Base-by-base conservation (phyloP, 1,140 invertebrate species). In the Meloidogyne exigua region DNA sequence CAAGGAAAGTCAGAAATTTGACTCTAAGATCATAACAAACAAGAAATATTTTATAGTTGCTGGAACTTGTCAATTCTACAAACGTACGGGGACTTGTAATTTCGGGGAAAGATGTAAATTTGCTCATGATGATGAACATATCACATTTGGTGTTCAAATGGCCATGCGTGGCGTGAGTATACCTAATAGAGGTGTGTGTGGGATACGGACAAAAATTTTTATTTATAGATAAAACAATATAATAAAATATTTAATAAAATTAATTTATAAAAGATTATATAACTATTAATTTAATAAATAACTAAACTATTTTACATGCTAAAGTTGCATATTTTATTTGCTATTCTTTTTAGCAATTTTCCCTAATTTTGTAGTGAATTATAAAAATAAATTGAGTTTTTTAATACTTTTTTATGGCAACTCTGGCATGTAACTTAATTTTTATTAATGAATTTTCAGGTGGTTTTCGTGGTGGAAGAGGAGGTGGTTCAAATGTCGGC, bases 91-190 rank as follows among this genome's bases (percentile, higher is more conserved):
- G 26, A 71, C 69, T 10, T 71, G 69, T 28, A 71, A 71, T 57
- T 71, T 71, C 18, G 69, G 69, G 5, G 69, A 71, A 26, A 44
- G 69, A 18, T 71, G 69, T 62, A 71, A 71, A 44, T 71, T 71
- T 44, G 69, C 69, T 1, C 69, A 71, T 49, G 69, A 28, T 18
- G 36, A 71, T 57, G 69, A 71, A 13, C 26, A 44, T 13, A 10
- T 71, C 13, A 71, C 69, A 57, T 71, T 44, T 44, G 69, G 69
- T 1, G 69, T 71, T 32, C 69, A 71, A 21, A 71, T 71, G 69
- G 69, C 62, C 1, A 32, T 23, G 68, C 49, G 49, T 57, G 49
- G 49, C 4, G 49, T 57, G 49, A 57, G 49, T 21, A 57, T 57
- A n/a, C 49, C 49, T 57, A 57, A 57, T n/a, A 57, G n/a, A 57